Evolutionary conservation across 2,888 invertebrate genomes (phyloP).

Genomic region (Agrypnus murinus): DNA sequence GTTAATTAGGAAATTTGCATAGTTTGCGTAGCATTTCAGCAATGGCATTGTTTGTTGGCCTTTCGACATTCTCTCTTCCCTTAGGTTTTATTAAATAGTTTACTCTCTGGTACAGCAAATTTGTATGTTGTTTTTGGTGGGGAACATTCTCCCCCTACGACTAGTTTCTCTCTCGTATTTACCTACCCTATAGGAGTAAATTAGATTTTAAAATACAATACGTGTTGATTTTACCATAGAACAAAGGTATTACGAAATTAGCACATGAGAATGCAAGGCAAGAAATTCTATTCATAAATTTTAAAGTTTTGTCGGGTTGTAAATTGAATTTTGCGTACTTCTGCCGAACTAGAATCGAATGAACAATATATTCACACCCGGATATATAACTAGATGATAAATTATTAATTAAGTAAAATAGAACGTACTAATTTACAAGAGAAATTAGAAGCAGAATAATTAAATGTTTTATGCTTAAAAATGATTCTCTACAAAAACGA

Average conservation of each 20-base stretch:
- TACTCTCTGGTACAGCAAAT: slow-evolving; percentile 11
- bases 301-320: slow-evolving; percentile 26
- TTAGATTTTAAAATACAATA: slow-evolving; percentile 42
- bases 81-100: slow-evolving; percentile 32
- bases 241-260: slow-evolving; percentile 40
- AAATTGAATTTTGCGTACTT: slow-evolving; percentile 30
- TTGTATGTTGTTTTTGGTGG: slow-evolving; percentile 35
- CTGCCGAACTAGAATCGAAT: neutral
- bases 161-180: neutral
- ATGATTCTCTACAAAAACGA: too few species aligned
- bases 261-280: slow-evolving; percentile 17
- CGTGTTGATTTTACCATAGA: slow-evolving; percentile 34
- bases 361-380: neutral
- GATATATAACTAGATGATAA: neutral
- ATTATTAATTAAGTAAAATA: too few species aligned
- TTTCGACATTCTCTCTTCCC: neutral
- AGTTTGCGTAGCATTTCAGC: slow-evolving; percentile 49
- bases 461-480: too few species aligned
- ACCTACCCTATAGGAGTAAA: slow-evolving; percentile 15
- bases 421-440: too few species aligned
- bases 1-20: slow-evolving; percentile 57
- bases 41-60: slow-evolving; percentile 38
- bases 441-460: too few species aligned
- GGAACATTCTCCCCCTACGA: neutral
- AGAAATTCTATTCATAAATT: slow-evolving; percentile 37